Evolutionary conservation across 2,888 invertebrate genomes (phyloP), one percentile per base, ranked within the genome.

Genomic region (Rhogogaster chlorosoma): DNA sequence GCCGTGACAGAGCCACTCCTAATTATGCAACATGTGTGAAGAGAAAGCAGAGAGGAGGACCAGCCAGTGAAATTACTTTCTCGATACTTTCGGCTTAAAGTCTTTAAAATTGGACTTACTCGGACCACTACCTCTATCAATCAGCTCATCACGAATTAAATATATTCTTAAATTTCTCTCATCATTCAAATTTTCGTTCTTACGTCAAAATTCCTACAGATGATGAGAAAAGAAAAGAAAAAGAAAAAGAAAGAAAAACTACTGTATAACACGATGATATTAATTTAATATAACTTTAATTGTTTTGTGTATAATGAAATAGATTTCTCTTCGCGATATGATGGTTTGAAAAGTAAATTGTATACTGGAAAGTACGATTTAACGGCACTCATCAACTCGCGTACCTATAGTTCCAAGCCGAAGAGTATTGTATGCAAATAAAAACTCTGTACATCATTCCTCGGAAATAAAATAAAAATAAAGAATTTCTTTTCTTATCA

Each of bases 21-120:
- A 88, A 89, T 92, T 92, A 90, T 88, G 90, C 89, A 93, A 92
- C 87, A 85, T 86, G 88, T 86, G 88, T 88, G 89, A 91, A 92
- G 92, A 92, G 91, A 92, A 91, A 92, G 92, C 91, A 91, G 90
- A 91, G 90, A 92, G 90, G 90, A 90, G 89, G 88, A 88, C 64
- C 82, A 12, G 3, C 45, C 82, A 29, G 82, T 45, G 67, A 83
- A 83, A 83, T 83, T 83, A 67, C 82, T 67, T 80, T 80, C 80
- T 80, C 80, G 36, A 77, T 77, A 36, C 57, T 53, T 42, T 67
- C n/a, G 82, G 67, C 29, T 64, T 18, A 29, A 61, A 78, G n/a
- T 57, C 3, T 26, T 61, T 36, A 10, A 61, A 78, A 53, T n/a
- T 77, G 18, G 57, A 49, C 22, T 15, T n/a, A 42, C n/a, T 49